Evolutionary conservation across 2,888 invertebrate genomes (phyloP).

Genomic region (Bhutanitis thaidina): DNA sequence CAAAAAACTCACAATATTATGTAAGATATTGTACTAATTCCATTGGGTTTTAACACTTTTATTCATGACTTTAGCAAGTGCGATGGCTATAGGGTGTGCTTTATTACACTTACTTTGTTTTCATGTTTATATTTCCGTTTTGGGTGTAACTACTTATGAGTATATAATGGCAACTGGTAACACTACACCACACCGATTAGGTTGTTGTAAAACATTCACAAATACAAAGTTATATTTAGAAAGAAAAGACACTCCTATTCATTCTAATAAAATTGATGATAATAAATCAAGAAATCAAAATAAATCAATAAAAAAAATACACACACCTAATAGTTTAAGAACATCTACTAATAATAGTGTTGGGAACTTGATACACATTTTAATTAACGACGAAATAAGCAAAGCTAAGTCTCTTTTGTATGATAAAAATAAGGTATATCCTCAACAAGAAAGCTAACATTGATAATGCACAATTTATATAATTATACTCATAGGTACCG

Average conservation of each 20-base stretch:
- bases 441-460: conserved; percentile 34
- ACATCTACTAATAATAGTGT: conserved; percentile 22
- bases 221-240: conserved; percentile 29
- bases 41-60: conserved; percentile 58
- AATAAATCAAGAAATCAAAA: not conserved
- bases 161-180: conserved; percentile 81
- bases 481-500: too few species aligned
- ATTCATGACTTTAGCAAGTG: conserved; percentile 82
- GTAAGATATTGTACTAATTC: conserved; percentile 53
- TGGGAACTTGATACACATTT: conserved; percentile 48
- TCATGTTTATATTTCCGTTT: conserved; percentile 90
- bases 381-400: conserved; percentile 56
- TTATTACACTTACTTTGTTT: conserved; percentile 92
- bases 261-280: not conserved
- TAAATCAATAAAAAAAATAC: not conserved
- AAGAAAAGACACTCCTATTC: conserved; percentile 23
- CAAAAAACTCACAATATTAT: conserved; percentile 27
- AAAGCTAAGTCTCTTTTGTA: conserved; percentile 54
- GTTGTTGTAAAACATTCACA: conserved; percentile 39
- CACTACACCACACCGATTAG: conserved; percentile 34
- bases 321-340: conserved; percentile 5
- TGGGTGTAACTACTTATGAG: conserved; percentile 94
- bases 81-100: conserved; percentile 87
- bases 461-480: too few species aligned
- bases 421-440: conserved; percentile 66